These are phyloP conservation scores for Protobothrops flavoviridis DNA, from an alignment of 2,113 vertebrate species.

Conservation along the genomic window DNA sequence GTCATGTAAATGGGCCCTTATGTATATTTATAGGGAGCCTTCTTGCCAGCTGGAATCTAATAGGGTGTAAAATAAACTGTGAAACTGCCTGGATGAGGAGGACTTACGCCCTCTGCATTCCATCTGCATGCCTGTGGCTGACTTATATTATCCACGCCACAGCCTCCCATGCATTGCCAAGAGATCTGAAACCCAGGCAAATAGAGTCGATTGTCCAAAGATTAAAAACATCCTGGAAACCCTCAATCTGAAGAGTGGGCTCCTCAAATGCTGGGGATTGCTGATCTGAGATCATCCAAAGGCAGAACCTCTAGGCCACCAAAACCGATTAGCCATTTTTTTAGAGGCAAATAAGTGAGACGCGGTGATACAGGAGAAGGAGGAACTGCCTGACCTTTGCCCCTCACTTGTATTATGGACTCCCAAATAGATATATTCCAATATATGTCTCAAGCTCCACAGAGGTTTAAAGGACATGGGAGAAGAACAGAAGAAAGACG, in stretches of 20 bases:
- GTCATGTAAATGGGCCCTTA: slow-evolving; percentile 52
- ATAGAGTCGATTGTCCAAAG: neutral
- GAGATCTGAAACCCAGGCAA: neutral
- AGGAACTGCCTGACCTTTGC: no score
- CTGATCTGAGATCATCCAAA: neutral
- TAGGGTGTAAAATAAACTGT: slow-evolving; percentile 56
- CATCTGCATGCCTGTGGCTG: neutral
- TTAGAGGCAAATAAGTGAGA: neutral
- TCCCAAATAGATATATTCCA: neutral
- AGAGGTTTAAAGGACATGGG: neutral
- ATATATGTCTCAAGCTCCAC: neutral
- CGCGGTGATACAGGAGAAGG: neutral
- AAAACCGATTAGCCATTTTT: no score
- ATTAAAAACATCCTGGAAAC: neutral
- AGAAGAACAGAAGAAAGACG: neutral
- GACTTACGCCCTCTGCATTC: neutral
- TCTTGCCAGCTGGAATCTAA: slow-evolving; percentile 63
- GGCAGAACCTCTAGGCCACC: neutral
- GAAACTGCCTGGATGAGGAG: slow-evolving; percentile 47
- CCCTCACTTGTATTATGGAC: neutral
- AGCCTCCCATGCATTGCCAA: neutral
- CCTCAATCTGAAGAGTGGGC: neutral
- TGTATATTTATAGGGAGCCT: slow-evolving; percentile 52
- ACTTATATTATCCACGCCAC: neutral
- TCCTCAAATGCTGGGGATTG: neutral